Conservation (phyloP, 2,113 vertebrate species). For the Manacus vitellinus region DNA sequence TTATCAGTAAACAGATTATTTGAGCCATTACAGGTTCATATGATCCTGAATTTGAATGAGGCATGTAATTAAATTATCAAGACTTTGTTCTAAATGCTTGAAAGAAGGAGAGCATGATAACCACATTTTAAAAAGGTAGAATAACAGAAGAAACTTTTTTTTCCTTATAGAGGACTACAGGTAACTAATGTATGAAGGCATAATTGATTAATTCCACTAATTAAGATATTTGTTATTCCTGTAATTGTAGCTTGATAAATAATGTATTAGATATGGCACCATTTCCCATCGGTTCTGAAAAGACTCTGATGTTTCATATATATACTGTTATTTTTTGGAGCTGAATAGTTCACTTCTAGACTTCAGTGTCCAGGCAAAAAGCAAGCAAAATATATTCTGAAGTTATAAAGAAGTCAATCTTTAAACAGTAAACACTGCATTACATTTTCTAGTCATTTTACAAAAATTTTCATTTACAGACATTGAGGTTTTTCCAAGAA, state of each 20-base stretch:
- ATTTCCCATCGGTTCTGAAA: constrained; percentile 35
- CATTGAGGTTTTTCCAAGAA: background rate
- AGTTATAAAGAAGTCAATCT: background rate
- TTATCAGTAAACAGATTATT: constrained; percentile 71
- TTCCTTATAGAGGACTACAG: constrained; percentile 1
- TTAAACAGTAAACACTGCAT: background rate
- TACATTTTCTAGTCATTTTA: background rate
- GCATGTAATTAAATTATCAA: constrained; percentile 67
- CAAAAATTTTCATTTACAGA: background rate
- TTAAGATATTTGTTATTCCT: constrained; percentile 67
- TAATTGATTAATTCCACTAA: constrained; percentile 62
- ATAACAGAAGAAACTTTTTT: constrained; percentile 45
- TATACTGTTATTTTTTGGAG: background rate
- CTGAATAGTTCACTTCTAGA: background rate
- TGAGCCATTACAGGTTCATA: constrained; percentile 66
- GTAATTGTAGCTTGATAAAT: constrained; percentile 48
- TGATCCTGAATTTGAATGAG: constrained; percentile 57
- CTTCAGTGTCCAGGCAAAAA: background rate
- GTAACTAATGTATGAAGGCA: constrained; percentile 48
- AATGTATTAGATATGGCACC: constrained; percentile 26
- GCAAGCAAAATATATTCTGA: background rate
- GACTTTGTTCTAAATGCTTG: constrained; percentile 61
- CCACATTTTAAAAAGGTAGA: constrained; percentile 53
- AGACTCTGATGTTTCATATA: background rate
- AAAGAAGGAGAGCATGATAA: constrained; percentile 53